Conservation (phyloP, 2,888 invertebrate genomes). For the Selenia dentaria region DNA sequence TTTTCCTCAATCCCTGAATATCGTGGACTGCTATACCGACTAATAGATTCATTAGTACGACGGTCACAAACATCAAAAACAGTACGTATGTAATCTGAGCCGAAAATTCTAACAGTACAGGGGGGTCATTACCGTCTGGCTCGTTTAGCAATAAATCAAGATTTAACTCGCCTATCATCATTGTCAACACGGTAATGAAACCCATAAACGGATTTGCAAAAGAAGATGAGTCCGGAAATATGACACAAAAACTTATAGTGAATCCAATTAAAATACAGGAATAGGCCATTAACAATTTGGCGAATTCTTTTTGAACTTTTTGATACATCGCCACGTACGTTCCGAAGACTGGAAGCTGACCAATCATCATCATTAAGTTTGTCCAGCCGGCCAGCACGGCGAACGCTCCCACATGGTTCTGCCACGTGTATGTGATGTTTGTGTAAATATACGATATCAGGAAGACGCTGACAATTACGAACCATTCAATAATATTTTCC, state of each 20-base stretch:
- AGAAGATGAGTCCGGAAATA: slow-evolving; percentile 92
- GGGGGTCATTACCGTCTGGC: slow-evolving; percentile 90
- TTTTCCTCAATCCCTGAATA: slow-evolving; percentile 93
- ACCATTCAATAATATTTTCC: slow-evolving; percentile 95
- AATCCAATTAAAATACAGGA: slow-evolving; percentile 94
- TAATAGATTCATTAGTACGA: slow-evolving; percentile 93
- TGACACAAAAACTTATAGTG: slow-evolving; percentile 94
- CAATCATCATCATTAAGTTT: slow-evolving; percentile 96
- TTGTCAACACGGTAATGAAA: slow-evolving; percentile 92
- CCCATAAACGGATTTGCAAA: slow-evolving; percentile 94
- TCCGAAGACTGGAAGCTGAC: slow-evolving; percentile 94
- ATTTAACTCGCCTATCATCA: slow-evolving; percentile 95
- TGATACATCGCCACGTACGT: slow-evolving; percentile 97
- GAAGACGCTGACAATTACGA: slow-evolving; percentile 93
- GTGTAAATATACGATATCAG: slow-evolving; percentile 93
- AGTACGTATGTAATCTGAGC: slow-evolving; percentile 93
- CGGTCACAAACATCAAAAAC: slow-evolving; percentile 92
- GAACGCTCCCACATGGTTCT: slow-evolving; percentile 94
- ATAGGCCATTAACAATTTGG: slow-evolving; percentile 93
- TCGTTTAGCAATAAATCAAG: slow-evolving; percentile 90
- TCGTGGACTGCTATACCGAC: slow-evolving; percentile 95
- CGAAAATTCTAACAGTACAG: slow-evolving; percentile 90
- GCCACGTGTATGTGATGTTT: slow-evolving; percentile 90
- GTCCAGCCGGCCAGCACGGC: slow-evolving; percentile 95
- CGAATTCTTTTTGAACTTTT: slow-evolving; percentile 94